Evolutionary conservation across 1,140 invertebrate species (phyloP).

Genomic region (Trichoplusia ni): DNA sequence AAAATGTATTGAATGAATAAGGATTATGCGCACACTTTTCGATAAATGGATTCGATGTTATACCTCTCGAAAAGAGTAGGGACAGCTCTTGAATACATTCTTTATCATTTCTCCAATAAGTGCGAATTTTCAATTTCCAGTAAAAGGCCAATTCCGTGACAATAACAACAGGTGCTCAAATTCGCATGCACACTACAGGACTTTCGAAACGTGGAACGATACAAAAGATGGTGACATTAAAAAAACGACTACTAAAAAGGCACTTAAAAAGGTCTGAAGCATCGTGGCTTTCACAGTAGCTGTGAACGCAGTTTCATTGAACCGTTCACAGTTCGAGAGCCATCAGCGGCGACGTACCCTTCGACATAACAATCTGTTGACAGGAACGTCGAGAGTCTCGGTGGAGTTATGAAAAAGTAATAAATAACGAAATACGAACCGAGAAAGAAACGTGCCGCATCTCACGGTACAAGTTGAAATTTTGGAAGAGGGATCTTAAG

Average conservation of each 20-base stretch:
- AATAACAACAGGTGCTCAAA: neutral
- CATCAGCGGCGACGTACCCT: slow-evolving; percentile 15
- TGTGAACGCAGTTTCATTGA: slow-evolving; percentile 55
- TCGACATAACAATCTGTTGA: slow-evolving; percentile 24
- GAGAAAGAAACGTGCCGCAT: slow-evolving; percentile 2
- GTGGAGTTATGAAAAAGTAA: slow-evolving; percentile 23
- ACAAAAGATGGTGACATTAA: slow-evolving; percentile 28
- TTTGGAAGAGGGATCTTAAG: slow-evolving; percentile 10
- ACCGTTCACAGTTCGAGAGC: slow-evolving; percentile 39
- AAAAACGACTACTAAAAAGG: slow-evolving; percentile 38
- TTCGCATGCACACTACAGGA: neutral
- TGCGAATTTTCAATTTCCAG: no score
- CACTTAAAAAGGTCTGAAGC: slow-evolving; percentile 55
- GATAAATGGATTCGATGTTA: no score
- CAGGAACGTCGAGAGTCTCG: slow-evolving; percentile 5
- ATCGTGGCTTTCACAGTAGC: slow-evolving; percentile 34
- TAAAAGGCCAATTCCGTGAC: neutral
- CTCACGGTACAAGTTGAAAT: slow-evolving; percentile 7
- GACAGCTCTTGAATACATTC: no score
- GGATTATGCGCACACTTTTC: no score
- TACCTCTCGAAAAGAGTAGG: no score
- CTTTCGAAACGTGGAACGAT: neutral
- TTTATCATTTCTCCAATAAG: no score
- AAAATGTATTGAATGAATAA: no score
- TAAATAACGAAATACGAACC: slow-evolving; percentile 26